Evolutionary conservation across 2,888 invertebrate species (phyloP).

Genomic region (Hymenopus coronatus): DNA sequence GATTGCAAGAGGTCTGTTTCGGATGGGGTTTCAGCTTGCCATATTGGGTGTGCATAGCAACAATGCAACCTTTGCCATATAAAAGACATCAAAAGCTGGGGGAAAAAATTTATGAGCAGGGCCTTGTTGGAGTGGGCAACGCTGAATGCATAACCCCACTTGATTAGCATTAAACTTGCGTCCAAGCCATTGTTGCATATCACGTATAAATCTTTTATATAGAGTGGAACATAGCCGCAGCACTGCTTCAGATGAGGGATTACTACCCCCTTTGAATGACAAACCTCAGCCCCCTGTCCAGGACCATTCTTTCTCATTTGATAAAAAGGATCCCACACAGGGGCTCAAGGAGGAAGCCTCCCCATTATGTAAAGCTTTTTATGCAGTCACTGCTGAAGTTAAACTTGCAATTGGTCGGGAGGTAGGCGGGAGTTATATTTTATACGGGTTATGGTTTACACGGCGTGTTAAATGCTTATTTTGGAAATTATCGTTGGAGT

Average conservation of each 20-base stretch:
- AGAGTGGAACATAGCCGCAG: constrained; percentile 1
- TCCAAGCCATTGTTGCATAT: background rate
- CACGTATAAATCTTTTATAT: constrained; percentile 19
- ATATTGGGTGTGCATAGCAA: background rate
- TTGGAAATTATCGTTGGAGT: constrained; percentile 7
- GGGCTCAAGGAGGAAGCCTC: background rate
- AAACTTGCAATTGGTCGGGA: background rate
- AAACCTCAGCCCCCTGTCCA: background rate
- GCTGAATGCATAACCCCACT: constrained; percentile 2
- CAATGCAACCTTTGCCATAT: background rate
- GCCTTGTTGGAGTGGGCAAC: background rate
- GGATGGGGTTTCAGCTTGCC: background rate
- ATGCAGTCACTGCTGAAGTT: constrained; percentile 11
- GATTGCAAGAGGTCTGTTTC: background rate
- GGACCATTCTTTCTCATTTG: background rate
- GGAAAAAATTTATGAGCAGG: background rate
- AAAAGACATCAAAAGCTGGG: background rate
- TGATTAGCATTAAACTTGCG: constrained; percentile 12
- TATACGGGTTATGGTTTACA: background rate
- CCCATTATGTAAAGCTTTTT: background rate
- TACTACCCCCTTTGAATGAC: constrained; percentile 16
- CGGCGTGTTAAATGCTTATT: constrained; percentile 4
- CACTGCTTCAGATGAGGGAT: constrained; percentile 1
- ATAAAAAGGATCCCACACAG: background rate
- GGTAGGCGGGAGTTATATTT: background rate